phyloP scores from a whole-genome alignment of 2,888 invertebrate species.

The Ichneumoninae sp. region DNA sequence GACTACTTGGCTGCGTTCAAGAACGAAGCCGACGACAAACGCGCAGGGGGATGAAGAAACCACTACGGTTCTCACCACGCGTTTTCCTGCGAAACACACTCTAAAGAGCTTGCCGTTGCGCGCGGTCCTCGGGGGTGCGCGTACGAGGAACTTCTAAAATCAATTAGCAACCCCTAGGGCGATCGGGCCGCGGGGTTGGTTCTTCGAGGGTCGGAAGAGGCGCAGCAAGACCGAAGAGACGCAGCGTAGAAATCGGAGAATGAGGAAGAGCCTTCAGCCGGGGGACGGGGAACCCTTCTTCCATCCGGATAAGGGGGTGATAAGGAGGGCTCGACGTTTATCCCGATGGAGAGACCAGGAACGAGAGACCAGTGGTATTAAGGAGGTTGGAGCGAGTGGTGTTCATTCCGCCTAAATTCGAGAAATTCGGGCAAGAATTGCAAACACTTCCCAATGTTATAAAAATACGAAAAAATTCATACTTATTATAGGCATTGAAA shows the following conservation, averaged over 20 bases:
- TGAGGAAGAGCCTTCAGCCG: conserved; percentile 37
- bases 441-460: too few relatives aligned
- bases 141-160: conserved; percentile 81
- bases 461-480: too few relatives aligned
- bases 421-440: too few relatives aligned
- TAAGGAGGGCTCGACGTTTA: conserved; percentile 76
- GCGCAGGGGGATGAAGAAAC: conserved; percentile 29
- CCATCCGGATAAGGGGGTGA: conserved; percentile 58
- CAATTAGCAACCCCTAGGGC: conserved; percentile 82
- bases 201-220: conserved; percentile 72
- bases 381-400: too few relatives aligned
- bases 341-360: conserved; percentile 64
- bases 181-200: conserved; percentile 47
- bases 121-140: conserved; percentile 32
- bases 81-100: conserved; percentile 61
- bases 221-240: conserved; percentile 22
- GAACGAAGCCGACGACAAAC: conserved; percentile 55
- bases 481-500: too few relatives aligned
- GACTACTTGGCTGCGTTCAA: conserved; percentile 70
- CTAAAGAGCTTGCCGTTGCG: conserved; percentile 49
- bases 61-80: conserved; percentile 43
- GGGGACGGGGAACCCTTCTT: conserved; percentile 50
- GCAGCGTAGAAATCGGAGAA: conserved; percentile 35
- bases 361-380: not conserved
- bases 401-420: too few relatives aligned